Evolutionary conservation across 2,797 vertebrate species (phyloP), one percentile per base, ranked within the genome.

Genomic region (Labeo calbasu): DNA sequence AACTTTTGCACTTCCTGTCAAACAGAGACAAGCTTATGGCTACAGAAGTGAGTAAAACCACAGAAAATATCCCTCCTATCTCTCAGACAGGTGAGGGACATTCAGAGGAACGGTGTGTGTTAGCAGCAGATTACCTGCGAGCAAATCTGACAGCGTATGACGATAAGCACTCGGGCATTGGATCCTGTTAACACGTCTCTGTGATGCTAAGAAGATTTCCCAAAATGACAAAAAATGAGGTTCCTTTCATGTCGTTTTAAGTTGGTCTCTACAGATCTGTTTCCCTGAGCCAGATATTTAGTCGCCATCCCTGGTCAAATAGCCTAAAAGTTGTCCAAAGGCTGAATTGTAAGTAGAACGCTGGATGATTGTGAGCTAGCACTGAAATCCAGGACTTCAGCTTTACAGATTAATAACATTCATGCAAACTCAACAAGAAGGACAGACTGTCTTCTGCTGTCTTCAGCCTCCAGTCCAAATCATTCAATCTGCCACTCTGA

Each of bases 201-300:
- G 92, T 93, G 93, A 95, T 93, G 94, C 93, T 94, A 95, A 95
- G 94, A 94, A 92, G 93, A 95, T 94, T 94, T 95, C 88, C 91
- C 90, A 91, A 93, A 93, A 93, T 61, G 40, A 81, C 79, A 61
- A 73, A 73, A 51, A 63, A 19, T 11, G 40, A 5, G 25, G 43
- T 21, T 50, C 19, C 80, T 73, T 73, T 82, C 94, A 94, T 91
- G 91, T 90, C 88, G 89, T 88, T 87, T 91, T 90, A 92, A 93
- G 92, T 92, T 92, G 70, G 92, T 93, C 91, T 72, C 43, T 51
- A 46, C 40, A 71, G 68, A 71, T 59, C 66, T 46, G 68, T 71
- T 71, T 48, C 53, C 57, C 25, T 51, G 55, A 72, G 66, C 50
- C 17, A 57, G 68, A 59, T 81, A 72, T 61, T 72, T 59, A 72